A percentile compares a stretch with the other conserved stretches of the same genome.
These are phyloP conservation scores for Anguilla obscura DNA, from an alignment of 2,797 vertebrate species.

Conservation along the genomic window DNA sequence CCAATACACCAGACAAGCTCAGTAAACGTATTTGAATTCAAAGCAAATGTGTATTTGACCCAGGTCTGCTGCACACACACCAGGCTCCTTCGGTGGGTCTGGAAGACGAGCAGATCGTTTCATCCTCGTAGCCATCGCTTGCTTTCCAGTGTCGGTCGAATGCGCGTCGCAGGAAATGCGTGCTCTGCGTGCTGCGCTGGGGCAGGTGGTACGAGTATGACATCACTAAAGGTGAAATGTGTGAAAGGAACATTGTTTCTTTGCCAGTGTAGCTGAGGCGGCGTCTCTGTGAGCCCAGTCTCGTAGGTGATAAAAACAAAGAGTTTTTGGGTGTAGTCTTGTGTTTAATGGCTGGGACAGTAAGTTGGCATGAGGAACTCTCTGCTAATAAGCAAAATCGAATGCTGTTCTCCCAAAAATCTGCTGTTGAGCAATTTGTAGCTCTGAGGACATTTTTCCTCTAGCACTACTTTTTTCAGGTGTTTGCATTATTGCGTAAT, in stretches of 20 bases:
- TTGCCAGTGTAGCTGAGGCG: slow-evolving; percentile 26
- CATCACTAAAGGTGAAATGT: slow-evolving; percentile 61
- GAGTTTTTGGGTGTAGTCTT: background rate
- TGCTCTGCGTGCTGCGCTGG: background rate
- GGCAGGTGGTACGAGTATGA: background rate
- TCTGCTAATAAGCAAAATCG: background rate
- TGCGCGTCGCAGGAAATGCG: background rate
- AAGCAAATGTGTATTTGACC: too few relatives aligned
- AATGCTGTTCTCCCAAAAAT: background rate
- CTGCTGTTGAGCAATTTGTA: background rate
- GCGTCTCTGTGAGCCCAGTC: background rate
- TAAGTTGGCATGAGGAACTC: background rate
- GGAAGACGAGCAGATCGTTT: background rate
- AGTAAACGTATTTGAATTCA: too few relatives aligned
- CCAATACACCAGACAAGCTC: too few relatives aligned
- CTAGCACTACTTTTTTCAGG: too few relatives aligned
- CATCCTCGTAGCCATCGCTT: background rate
- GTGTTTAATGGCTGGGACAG: background rate
- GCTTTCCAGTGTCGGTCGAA: background rate
- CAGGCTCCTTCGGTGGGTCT: background rate
- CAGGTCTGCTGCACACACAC: background rate
- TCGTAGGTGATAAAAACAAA: background rate
- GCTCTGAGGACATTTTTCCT: too few relatives aligned
- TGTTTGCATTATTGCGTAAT: background rate
- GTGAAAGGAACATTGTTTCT: slow-evolving; percentile 31